Percentiles rank a stretch among this genome's conserved stretches.
Evolutionary conservation across 1,140 invertebrate genomes (phyloP).

Genomic region (Bombus confusus): DNA sequence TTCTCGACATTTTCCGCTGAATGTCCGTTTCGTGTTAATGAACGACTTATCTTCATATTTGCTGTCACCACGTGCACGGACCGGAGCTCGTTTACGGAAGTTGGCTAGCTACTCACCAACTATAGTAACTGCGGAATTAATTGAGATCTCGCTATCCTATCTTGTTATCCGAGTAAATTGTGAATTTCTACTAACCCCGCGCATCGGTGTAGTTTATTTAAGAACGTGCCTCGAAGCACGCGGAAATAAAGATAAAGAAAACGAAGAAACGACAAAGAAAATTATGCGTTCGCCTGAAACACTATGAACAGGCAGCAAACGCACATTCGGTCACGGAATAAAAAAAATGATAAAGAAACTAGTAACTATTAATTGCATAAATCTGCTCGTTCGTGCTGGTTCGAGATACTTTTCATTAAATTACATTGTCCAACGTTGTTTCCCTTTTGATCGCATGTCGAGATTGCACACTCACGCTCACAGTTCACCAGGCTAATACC

Average conservation of each 20-base stretch:
- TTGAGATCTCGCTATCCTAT: constrained; percentile 57
- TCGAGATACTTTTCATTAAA: constrained; percentile 1
- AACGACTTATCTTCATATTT: constrained; percentile 71
- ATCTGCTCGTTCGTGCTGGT: not conserved
- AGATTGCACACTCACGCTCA: not conserved
- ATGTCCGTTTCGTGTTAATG: constrained; percentile 67
- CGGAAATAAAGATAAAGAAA: not conserved
- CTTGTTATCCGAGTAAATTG: constrained; percentile 66
- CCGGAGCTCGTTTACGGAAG: constrained; percentile 63
- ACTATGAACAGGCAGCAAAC: not conserved
- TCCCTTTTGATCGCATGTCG: constrained; percentile 28
- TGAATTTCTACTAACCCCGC: constrained; percentile 47
- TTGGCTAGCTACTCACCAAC: constrained; percentile 48
- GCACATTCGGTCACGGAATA: not conserved
- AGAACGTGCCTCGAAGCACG: not conserved
- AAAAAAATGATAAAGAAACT: not conserved
- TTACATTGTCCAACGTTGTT: constrained; percentile 24
- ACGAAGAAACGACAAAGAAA: not conserved
- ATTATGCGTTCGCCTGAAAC: not conserved
- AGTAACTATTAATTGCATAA: not conserved
- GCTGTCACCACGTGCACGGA: constrained; percentile 54
- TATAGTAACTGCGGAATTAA: constrained; percentile 61
- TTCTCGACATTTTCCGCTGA: constrained; percentile 65
- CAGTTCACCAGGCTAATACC: not conserved
- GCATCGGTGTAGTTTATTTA: constrained; percentile 39